Conservation (phyloP, 2,888 invertebrate genomes). For the Mesorhabditis sp. region DNA sequence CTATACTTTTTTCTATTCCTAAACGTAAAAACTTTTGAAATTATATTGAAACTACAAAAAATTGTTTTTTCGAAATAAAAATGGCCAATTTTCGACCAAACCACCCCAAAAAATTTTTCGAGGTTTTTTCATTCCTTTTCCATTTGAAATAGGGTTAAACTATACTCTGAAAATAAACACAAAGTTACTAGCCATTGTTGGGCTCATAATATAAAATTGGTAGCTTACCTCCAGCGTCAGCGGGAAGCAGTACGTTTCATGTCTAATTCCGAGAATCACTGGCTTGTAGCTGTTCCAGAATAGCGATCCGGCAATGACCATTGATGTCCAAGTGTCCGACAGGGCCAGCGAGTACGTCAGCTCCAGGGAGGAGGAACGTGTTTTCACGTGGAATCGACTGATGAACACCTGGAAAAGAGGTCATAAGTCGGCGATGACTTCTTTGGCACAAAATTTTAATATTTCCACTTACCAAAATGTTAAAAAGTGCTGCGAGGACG, state of each 20-base stretch:
- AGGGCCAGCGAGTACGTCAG: conserved; percentile 39
- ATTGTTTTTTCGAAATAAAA: background rate
- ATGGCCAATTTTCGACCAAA: background rate
- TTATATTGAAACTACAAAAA: background rate
- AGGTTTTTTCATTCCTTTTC: background rate
- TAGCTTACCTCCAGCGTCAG: conserved; percentile 39
- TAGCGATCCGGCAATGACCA: conserved; percentile 60
- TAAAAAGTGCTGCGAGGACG: conserved; percentile 33
- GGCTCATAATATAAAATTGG: background rate
- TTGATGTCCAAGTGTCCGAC: conserved; percentile 38
- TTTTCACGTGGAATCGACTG: conserved; percentile 5
- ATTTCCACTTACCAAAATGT: conserved; percentile 25
- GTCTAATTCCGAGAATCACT: conserved; percentile 32
- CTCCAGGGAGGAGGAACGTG: conserved; percentile 31
- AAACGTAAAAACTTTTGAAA: no score
- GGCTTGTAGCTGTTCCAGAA: conserved; percentile 61
- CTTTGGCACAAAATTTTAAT: background rate
- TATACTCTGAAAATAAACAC: background rate
- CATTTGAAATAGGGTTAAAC: no score
- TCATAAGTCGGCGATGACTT: background rate
- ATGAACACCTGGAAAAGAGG: background rate
- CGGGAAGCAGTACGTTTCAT: conserved; percentile 44
- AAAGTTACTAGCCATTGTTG: background rate
- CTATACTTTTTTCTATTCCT: no score
- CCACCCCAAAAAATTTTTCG: background rate